Evolutionary conservation across 2,888 invertebrate species (phyloP).

Genomic region (Campoplex capitator): DNA sequence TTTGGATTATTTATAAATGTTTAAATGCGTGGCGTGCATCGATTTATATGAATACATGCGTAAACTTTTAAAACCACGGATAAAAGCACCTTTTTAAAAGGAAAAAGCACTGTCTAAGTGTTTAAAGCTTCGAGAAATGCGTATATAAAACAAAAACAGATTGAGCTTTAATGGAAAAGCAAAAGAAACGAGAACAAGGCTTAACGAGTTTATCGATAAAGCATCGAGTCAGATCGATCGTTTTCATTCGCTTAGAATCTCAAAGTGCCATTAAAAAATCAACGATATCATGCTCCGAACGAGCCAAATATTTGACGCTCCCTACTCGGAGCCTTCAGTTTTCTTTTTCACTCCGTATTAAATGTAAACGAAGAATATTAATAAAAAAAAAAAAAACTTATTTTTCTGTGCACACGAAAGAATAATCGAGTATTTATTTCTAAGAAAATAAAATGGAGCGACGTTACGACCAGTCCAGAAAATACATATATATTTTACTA

Average conservation of each 20-base stretch:
- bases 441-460: neutral
- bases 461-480: neutral
- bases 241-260: conserved; percentile 64
- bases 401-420: conserved; percentile 11
- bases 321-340: neutral
- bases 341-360: neutral
- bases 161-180: conserved; percentile 8
- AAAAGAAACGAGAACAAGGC: conserved; percentile 6
- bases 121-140: neutral
- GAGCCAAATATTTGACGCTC: neutral
- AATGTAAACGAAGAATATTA: conserved; percentile 8
- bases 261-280: conserved; percentile 72
- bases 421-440: conserved; percentile 21
- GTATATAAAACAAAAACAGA: neutral
- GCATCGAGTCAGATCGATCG: conserved; percentile 35
- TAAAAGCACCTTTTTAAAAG: neutral
- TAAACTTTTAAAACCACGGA: neutral
- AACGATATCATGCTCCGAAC: conserved; percentile 24
- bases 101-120: neutral
- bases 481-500: conserved; percentile 27
- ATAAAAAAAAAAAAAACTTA: neutral
- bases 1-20: neutral
- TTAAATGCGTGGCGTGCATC: neutral
- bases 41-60: too few relatives aligned
- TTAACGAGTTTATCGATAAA: conserved; percentile 37